Evolutionary conservation across 2,888 invertebrate genomes (phyloP).

Genomic region (Urechis unicinctus): DNA sequence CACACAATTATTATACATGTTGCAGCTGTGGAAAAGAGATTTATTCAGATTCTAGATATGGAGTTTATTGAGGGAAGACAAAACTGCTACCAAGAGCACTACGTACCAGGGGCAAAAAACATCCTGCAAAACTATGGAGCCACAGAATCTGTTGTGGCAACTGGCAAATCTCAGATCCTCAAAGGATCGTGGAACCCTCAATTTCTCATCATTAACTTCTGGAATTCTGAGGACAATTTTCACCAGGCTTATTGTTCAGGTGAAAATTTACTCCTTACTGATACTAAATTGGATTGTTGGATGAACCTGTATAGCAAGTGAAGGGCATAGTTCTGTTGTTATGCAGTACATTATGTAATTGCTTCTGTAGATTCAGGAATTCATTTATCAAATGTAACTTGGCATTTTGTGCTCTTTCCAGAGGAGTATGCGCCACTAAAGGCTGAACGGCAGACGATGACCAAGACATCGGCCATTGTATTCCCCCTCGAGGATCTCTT

Average conservation of each 20-base stretch:
- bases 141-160: constrained; percentile 10
- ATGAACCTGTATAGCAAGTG: neutral
- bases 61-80: constrained; percentile 5
- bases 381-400: neutral
- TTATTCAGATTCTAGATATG: constrained; percentile 16
- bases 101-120: constrained; percentile 1
- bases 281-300: neutral
- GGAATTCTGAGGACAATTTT: constrained; percentile 8
- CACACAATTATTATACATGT: neutral
- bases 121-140: constrained; percentile 10
- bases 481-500: constrained; percentile 6
- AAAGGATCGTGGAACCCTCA: constrained; percentile 15
- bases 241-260: constrained; percentile 5
- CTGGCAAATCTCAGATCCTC: constrained; percentile 7
- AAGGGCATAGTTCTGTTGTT: neutral
- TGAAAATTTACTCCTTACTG: neutral
- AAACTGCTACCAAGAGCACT: constrained; percentile 7
- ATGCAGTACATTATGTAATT: neutral
- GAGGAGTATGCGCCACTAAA: constrained; percentile 7
- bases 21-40: constrained; percentile 13
- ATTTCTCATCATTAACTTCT: constrained; percentile 15
- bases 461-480: constrained; percentile 2
- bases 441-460: neutral
- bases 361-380: too few relatives aligned
- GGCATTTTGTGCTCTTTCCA: neutral